A percentile compares a stretch with the other conserved stretches of the same genome.
phyloP scores from a whole-genome alignment of 1,140 invertebrate genomes.

The Penaeus indicus region DNA sequence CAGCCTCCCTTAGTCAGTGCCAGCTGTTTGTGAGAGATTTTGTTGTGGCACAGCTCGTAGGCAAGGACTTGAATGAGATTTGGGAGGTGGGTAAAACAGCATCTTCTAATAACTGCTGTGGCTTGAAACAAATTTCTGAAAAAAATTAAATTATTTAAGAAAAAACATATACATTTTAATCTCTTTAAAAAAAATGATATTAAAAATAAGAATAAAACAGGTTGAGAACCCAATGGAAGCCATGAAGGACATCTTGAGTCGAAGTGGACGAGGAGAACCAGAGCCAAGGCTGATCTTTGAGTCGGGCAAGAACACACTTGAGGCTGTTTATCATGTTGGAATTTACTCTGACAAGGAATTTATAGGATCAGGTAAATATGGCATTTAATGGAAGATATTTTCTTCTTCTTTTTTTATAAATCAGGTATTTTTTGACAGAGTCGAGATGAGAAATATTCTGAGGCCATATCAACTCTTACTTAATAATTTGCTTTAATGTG shows the following conservation, averaged over 20 bases:
- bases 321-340: conserved; percentile 86
- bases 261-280: conserved; percentile 73
- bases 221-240: conserved; percentile 82
- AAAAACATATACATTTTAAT: not conserved
- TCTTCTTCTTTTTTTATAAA: not conserved
- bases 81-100: conserved; percentile 73
- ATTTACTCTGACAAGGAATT: conserved; percentile 86
- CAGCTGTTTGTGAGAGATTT: conserved; percentile 89
- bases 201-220: conserved; percentile 59
- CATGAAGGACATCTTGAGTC: conserved; percentile 76
- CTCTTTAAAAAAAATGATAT: not conserved
- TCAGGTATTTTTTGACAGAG: not conserved
- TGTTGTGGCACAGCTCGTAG: conserved; percentile 83
- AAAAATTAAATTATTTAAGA: too few relatives aligned
- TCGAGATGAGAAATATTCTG: not conserved
- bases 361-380: conserved; percentile 81
- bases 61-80: conserved; percentile 85
- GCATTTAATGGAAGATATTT: not conserved
- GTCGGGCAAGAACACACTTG: conserved; percentile 82
- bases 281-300: conserved; percentile 87
- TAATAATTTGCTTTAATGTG: too few relatives aligned
- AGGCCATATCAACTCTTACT: not conserved
- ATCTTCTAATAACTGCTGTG: not conserved
- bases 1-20: conserved; percentile 76
- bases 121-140: not conserved